Evolutionary conservation across 2,113 vertebrate genomes (phyloP).

Genomic region (Platysteira castanea): DNA sequence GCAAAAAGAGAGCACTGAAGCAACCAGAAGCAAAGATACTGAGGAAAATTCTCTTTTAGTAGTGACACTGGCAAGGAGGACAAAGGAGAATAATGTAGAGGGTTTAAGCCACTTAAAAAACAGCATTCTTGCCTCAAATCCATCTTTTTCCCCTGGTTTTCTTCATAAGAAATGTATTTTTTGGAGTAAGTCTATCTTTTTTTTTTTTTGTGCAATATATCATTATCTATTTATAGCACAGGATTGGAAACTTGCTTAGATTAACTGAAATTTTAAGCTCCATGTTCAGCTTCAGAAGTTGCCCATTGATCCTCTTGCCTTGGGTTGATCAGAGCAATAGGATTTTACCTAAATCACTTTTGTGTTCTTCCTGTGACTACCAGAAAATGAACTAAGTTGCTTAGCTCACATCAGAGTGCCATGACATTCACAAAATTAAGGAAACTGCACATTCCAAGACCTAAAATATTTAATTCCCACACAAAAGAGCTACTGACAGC

Average conservation of each 20-base stretch:
- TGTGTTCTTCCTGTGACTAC: background rate
- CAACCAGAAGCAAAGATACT: background rate
- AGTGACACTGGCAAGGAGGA: background rate
- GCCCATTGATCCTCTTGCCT: background rate
- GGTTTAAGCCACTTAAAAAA: background rate
- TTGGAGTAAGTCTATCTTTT: background rate
- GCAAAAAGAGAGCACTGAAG: background rate
- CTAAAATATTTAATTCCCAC: background rate
- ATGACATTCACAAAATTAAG: constrained; percentile 41
- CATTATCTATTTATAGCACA: background rate
- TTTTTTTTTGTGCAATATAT: background rate
- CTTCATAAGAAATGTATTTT: background rate
- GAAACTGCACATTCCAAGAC: constrained; percentile 5
- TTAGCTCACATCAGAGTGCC: background rate
- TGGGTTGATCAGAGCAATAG: background rate
- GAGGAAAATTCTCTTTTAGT: background rate
- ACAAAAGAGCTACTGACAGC: background rate
- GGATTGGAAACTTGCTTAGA: background rate
- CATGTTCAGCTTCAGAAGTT: background rate
- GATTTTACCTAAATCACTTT: background rate
- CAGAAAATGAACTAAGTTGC: background rate
- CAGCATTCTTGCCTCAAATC: background rate
- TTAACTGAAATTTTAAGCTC: background rate
- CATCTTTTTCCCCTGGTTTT: background rate
- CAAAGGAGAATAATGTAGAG: background rate